Conservation (phyloP, 1,140 invertebrate species). For the Brachionus angularis region DNA sequence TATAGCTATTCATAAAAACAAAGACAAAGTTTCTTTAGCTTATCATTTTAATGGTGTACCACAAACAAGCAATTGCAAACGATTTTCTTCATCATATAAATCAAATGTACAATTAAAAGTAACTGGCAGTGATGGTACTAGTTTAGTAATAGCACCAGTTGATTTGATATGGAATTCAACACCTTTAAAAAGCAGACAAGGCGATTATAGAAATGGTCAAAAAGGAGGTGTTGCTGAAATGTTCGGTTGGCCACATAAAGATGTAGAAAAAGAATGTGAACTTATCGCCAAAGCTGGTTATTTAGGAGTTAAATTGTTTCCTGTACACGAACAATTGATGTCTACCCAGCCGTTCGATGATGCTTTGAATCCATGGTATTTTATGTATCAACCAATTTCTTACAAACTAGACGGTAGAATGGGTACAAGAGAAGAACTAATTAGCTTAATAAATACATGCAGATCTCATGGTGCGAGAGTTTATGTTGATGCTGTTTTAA, state of each 20-base stretch:
- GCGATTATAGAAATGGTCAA: slow-evolving; percentile 42
- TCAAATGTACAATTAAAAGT: background rate
- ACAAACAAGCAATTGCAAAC: slow-evolving; percentile 32
- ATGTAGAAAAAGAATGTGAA: slow-evolving; percentile 43
- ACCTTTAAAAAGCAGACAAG: background rate
- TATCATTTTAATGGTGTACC: slow-evolving; percentile 20
- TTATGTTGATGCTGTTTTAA: slow-evolving; percentile 77
- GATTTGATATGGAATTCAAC: slow-evolving; percentile 32
- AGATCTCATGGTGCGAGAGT: slow-evolving; percentile 72
- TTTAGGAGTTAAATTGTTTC: slow-evolving; percentile 44
- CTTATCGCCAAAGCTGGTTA: slow-evolving; percentile 42
- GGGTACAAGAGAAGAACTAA: slow-evolving; percentile 68
- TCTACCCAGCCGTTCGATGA: slow-evolving; percentile 36
- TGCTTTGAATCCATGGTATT: slow-evolving; percentile 66
- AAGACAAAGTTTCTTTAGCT: background rate
- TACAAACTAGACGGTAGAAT: slow-evolving; percentile 73
- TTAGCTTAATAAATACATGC: slow-evolving; percentile 69
- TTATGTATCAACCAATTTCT: slow-evolving; percentile 82
- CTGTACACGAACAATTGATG: slow-evolving; percentile 44
- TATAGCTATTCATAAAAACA: slow-evolving; percentile 9
- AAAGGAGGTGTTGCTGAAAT: slow-evolving; percentile 42
- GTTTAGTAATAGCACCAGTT: slow-evolving; percentile 16
- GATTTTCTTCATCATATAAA: slow-evolving; percentile 4
- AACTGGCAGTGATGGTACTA: slow-evolving; percentile 24
- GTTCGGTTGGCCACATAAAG: slow-evolving; percentile 43